Evolutionary conservation across 2,797 vertebrate species (phyloP), one percentile per base, ranked within the genome.

Genomic region (Rhynchonycteris naso): DNA sequence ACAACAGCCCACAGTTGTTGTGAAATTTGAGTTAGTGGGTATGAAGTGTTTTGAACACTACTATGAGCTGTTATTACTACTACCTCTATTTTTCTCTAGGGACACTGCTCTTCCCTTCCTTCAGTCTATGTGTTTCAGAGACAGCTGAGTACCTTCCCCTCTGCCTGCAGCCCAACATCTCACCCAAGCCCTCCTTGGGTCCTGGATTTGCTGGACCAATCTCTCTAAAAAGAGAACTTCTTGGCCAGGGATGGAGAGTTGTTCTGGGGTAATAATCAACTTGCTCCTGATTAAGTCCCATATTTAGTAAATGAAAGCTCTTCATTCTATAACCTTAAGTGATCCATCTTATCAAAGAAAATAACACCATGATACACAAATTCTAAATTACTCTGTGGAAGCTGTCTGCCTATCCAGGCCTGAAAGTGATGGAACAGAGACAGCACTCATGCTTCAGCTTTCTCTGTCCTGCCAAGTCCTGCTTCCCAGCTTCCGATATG

Each of bases 311-410:
- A 58, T 38, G 18, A 93, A 89, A 68, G 22, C 12, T 54, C 54
- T 88, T 86, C 54, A 52, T 82, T 87, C 79, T 75, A 59, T 71
- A 79, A 89, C 10, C 11, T 14, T 58, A 58, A 35, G 30, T n/a
- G 68, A 88, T 81, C 59, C 43, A 61, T 50, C 22, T 81, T 74
- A 81, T 84, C 50, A 90, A 92, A 83, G 71, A 79, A 87, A 90
- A 84, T 19, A 72, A 80, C 59, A 22, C 24, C 10, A n/a, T 28
- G 43, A 22, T 33, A 13, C 5, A 15, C 7, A 38, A 14, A 66
- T 81, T 93, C 33, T 88, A 18, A 75, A 54, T 89, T 43, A 3
- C 59, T 75, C 58, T 80, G 75, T 9, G 21, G 35, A 91, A 58
- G n/a, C 63, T 58, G 7, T 75, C 50, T 86, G 50, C 71, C 68